Evolutionary conservation across 2,113 vertebrate species (phyloP).

Genomic region (Tapirus terrestris): DNA sequence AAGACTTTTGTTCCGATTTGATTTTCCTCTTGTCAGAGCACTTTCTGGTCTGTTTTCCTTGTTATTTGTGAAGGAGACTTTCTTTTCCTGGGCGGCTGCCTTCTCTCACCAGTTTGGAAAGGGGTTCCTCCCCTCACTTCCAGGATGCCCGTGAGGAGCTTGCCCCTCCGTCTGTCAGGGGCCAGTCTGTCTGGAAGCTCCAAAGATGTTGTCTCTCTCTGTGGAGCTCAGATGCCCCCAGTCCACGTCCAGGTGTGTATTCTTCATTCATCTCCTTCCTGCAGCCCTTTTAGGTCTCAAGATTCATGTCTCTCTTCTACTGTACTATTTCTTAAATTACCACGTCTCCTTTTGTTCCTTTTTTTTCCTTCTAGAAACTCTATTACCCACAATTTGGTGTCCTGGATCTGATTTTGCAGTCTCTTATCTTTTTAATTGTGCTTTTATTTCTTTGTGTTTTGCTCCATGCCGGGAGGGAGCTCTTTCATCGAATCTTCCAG

Average conservation of each 20-base stretch:
- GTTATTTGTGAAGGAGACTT: background rate
- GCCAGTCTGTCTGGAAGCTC: background rate
- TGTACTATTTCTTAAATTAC: background rate
- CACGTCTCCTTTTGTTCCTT: background rate
- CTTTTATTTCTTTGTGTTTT: background rate
- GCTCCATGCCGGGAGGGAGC: background rate
- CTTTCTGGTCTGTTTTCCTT: background rate
- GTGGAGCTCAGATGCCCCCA: fast-evolving
- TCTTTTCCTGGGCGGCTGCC: background rate
- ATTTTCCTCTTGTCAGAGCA: background rate
- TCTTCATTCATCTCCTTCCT: background rate
- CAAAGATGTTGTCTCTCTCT: background rate
- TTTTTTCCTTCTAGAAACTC: background rate
- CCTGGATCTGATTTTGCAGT: background rate
- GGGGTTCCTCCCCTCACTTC: background rate
- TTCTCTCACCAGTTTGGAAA: background rate
- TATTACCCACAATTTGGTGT: background rate
- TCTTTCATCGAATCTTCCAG: background rate
- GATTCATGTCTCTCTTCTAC: background rate
- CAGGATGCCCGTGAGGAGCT: background rate
- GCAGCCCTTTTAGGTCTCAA: background rate
- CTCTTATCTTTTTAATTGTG: background rate
- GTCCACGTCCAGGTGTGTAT: background rate
- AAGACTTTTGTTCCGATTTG: background rate
- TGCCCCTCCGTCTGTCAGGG: background rate